phyloP scores from a whole-genome alignment of 1,140 invertebrate genomes.

The Uloborus diversus region DNA sequence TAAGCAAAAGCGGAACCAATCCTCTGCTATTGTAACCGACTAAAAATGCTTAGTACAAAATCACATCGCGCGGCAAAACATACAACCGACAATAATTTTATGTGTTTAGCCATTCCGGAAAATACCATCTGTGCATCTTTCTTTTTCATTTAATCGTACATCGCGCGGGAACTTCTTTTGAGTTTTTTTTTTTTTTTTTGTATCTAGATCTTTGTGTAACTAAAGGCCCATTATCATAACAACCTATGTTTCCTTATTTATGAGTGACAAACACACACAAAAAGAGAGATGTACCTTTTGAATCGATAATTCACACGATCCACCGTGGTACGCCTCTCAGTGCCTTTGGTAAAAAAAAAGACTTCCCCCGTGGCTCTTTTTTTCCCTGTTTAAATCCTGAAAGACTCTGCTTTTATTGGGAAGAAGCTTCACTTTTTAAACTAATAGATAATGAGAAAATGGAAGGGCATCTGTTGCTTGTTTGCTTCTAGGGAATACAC shows the following conservation, averaged over 20 bases:
- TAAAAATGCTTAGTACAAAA: conserved; percentile 25
- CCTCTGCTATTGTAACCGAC: conserved; percentile 4
- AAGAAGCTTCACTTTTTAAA: no score
- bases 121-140: conserved; percentile 42
- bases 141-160: conserved; percentile 14
- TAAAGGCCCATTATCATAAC: conserved; percentile 47
- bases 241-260: conserved; percentile 55
- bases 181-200: conserved; percentile 8
- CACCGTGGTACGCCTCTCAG: conserved; percentile 27
- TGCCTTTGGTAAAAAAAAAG: not conserved
- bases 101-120: conserved; percentile 37
- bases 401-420: not conserved
- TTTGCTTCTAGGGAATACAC: no score
- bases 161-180: not conserved
- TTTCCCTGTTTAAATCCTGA: not conserved
- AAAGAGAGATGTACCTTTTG: conserved; percentile 37
- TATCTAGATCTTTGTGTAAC: conserved; percentile 32
- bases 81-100: conserved; percentile 52
- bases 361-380: not conserved
- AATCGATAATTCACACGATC: conserved; percentile 50
- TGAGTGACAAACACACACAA: conserved; percentile 30
- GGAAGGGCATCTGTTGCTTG: conserved; percentile 22
- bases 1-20: conserved; percentile 22
- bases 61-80: conserved; percentile 5
- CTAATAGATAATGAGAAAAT: no score